Base-by-base conservation (phyloP, 2,113 vertebrate genomes). In the Nothoprocta perdicaria region DNA sequence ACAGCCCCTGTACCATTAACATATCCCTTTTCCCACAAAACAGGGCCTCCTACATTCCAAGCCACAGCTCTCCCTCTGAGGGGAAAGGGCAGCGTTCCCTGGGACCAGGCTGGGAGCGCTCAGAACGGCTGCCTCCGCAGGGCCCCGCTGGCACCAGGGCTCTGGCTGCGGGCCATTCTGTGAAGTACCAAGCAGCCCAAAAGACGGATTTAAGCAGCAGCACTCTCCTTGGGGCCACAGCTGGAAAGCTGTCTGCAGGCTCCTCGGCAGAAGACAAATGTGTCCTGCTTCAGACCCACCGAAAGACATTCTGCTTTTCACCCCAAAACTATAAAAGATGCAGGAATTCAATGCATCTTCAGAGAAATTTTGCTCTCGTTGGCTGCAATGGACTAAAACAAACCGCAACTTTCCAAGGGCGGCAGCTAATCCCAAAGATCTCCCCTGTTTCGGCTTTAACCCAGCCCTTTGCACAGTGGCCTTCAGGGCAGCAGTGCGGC, bases 121-220 rank as follows among this genome's bases (percentile, higher is more conserved):
- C n/a, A 18, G 55, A 52, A 14, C 0, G 1, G 41, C 80, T 81
- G 55, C 85, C 77, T 26, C 83, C 5, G 77, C 80, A 83, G 61
- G 73, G 93, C 86, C 93, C 69, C 13, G 80, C 95, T 95, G 95
- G 95, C 95, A 94, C 93, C 90, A 81, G 62, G 35, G 50, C 60
- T 91, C 90, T 86, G 90, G 94, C 88, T 92, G 86, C 88, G 17
- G 80, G 88, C 68, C 9, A 16, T 23, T 81, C 13, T 71, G 81
- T 43, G 66, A 92, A 86, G 69, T 69, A 90, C 61, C 43, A 76
- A 93, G 60, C 88, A 84, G 84, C 66, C 86, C 79, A 84, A 90
- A 94, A 61, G 74, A 66, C 40, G 48, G 26, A 91, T 93, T 93
- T 57, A 63, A 52, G 19, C 18, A 80, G 76, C 87, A 69, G 90